Conservation (phyloP, 1,140 invertebrate species). For the Tetramorium alpestre region DNA sequence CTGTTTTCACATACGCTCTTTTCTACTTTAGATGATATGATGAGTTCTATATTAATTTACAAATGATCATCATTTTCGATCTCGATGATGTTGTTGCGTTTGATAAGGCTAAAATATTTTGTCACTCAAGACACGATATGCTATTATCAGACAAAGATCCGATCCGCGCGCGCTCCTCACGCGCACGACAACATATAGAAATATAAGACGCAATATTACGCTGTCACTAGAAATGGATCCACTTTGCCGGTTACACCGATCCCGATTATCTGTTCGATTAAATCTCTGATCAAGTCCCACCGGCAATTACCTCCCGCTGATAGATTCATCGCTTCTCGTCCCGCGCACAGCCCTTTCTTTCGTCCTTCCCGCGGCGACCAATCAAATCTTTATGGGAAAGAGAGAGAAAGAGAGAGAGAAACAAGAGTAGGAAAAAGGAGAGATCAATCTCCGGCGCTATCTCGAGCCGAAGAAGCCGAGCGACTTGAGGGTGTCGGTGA, state of each 20-base stretch:
- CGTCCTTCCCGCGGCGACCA: background rate
- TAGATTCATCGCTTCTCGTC: slow-evolving; percentile 7
- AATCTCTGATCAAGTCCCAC: slow-evolving; percentile 30
- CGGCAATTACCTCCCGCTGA: slow-evolving; percentile 23
- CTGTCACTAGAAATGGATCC: slow-evolving; percentile 30
- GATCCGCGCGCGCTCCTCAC: background rate
- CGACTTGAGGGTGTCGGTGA: slow-evolving; percentile 89
- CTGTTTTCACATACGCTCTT: background rate
- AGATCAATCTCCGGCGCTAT: slow-evolving; percentile 66
- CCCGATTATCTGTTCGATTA: slow-evolving; percentile 54
- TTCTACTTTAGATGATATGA: background rate
- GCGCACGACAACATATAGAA: background rate
- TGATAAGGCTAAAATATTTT: background rate
- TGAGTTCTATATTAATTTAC: background rate
- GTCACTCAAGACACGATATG: background rate
- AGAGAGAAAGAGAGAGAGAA: background rate
- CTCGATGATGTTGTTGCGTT: background rate
- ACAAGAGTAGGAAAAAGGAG: background rate
- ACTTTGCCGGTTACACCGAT: slow-evolving; percentile 43
- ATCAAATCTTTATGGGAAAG: background rate
- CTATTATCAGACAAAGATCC: background rate
- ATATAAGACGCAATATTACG: slow-evolving; percentile 30
- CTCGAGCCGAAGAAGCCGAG: slow-evolving; percentile 90
- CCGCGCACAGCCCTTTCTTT: slow-evolving; percentile 1
- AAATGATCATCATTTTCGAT: background rate